Conservation (phyloP, 2,888 invertebrate species). For the Heterodera filipjevi region DNA sequence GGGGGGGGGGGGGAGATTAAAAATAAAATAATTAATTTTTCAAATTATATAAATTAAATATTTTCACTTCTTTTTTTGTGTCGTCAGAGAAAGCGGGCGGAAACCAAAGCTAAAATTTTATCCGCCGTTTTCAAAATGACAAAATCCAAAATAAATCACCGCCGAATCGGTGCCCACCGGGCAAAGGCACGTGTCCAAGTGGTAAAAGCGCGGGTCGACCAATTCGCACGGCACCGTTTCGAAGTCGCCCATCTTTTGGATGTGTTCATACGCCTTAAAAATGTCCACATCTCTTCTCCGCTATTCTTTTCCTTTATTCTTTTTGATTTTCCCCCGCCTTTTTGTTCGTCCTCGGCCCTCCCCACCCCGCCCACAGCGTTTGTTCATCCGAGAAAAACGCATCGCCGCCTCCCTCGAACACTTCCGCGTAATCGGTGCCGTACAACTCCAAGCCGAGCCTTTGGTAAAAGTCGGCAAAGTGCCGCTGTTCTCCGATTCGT, state of each 20-base stretch:
- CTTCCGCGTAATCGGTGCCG: constrained; percentile 59
- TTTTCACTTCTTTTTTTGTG: constrained; percentile 53
- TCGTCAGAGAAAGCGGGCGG: constrained; percentile 57
- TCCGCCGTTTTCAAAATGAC: too few relatives aligned
- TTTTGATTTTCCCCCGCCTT: constrained; percentile 36
- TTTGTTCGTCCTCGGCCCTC: constrained; percentile 53
- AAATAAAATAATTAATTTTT: neutral
- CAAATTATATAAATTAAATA: neutral
- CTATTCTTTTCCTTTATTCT: neutral
- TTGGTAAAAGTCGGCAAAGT: constrained; percentile 62
- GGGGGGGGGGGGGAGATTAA: too few relatives aligned
- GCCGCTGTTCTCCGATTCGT: constrained; percentile 60
- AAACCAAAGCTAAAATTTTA: constrained; percentile 49
- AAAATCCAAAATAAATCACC: neutral
- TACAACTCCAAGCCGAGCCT: constrained; percentile 52
- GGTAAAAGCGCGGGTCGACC: constrained; percentile 59
- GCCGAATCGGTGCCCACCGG: constrained; percentile 59
- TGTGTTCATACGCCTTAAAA: constrained; percentile 55
- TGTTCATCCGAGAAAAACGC: constrained; percentile 60
- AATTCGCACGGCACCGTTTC: constrained; percentile 60
- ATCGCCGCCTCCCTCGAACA: constrained; percentile 60
- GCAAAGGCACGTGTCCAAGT: constrained; percentile 64
- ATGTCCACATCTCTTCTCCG: neutral
- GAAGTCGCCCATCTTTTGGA: constrained; percentile 54
- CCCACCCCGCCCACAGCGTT: constrained; percentile 64